Base-by-base conservation (phyloP, 2,888 invertebrate genomes). In the Macrophya annulata region DNA sequence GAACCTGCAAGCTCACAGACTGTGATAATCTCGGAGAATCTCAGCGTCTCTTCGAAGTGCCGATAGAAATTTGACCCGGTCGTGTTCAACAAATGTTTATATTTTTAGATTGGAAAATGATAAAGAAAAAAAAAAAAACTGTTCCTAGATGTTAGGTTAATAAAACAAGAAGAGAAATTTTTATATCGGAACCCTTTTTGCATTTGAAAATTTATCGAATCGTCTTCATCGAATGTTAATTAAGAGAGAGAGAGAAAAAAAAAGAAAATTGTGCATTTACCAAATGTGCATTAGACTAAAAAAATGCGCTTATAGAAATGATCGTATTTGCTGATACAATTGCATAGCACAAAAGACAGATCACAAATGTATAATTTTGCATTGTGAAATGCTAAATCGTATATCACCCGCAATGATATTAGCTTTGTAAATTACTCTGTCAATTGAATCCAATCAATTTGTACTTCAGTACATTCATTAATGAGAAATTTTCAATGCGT, bases 1-100 rank as follows among this genome's bases (percentile, higher is more conserved):
- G 77, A 77, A 77, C 77, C 31, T 55, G 48, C n/a, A 8, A n/a
- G 25, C 77, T 77, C 25, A 48, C 55, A 37, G 51, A 25, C 77
- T 43, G 77, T n/a, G 51, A 77, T 77, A 55, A 31, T 37, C 43
- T 25, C 25, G 10, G 48, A 31, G 25, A 76, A 48, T 37, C 37
- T 71, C n/a, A 40, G 9, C 71, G n/a, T 40, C 40, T 9, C 71
- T 40, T 40, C 48, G 12, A 77, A 55, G 17, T 37, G 51, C 21
- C 37, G n/a, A 77, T 51, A 77, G 37, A 37, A 51, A 55, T 51
- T 51, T 77, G 76, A 76, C n/a, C 71, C 71, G 15, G 6, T 71
- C 71, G 40, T 37, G 37, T 37, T n/a, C 21, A 45, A n/a, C 21
- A 15, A 74, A n/a, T 45, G n/a, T 45, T n/a, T 21, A 17, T 45